phyloP scores from a whole-genome alignment of 2,888 invertebrate genomes.

The Auanema sp. region DNA sequence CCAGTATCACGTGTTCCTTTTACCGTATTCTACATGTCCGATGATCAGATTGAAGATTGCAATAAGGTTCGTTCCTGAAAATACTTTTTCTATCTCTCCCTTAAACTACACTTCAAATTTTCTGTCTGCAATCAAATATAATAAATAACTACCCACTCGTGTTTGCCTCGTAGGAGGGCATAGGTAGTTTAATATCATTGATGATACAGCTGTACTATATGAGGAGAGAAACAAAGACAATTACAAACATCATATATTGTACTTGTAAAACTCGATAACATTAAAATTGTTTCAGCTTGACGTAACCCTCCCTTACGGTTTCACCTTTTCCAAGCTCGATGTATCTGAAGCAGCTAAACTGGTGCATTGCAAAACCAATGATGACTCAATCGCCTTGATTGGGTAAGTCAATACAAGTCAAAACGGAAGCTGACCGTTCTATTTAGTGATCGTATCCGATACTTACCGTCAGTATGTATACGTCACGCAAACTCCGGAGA shows the following conservation, averaged over 20 bases:
- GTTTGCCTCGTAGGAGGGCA: too few species aligned
- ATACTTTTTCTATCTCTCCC: too few species aligned
- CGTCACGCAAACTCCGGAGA: constrained; percentile 10
- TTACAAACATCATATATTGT: too few species aligned
- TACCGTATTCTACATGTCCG: constrained; percentile 21
- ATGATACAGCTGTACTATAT: too few species aligned
- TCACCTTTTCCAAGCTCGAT: constrained; percentile 10
- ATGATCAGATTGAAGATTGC: constrained; percentile 15
- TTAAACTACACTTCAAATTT: too few species aligned
- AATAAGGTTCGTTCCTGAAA: constrained; percentile 3
- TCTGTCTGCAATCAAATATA: too few species aligned
- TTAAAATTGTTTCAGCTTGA: constrained; percentile 7
- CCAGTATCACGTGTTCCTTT: constrained; percentile 6
- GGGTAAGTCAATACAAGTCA: constrained; percentile 11
- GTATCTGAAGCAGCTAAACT: constrained; percentile 15
- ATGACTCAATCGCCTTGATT: constrained; percentile 14
- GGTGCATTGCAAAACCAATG: constrained; percentile 5
- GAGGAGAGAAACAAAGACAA: too few species aligned
- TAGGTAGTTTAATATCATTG: too few species aligned
- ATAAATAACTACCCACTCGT: too few species aligned
- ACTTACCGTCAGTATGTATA: constrained; percentile 17
- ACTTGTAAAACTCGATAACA: not conserved
- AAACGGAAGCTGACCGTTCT: not conserved
- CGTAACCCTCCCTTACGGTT: constrained; percentile 18
- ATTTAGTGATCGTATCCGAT: constrained; percentile 15